Percentiles rank a stretch among this genome's conserved stretches.
Conservation (phyloP, 2,797 vertebrate genomes). For the Sebastes diploproa region DNA sequence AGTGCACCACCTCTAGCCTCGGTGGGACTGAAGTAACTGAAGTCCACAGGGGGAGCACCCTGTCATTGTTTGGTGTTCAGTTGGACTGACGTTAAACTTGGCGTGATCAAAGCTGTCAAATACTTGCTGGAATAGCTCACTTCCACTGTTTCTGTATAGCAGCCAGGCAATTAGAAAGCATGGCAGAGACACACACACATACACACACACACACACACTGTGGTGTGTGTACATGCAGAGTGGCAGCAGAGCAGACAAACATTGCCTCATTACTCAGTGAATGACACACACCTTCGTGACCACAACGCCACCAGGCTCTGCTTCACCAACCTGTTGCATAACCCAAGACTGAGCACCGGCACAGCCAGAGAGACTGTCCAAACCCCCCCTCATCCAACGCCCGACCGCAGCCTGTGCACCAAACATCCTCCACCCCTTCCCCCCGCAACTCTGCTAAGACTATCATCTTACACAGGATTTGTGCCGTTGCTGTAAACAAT, state of each 20-base stretch:
- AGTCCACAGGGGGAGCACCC: not conserved
- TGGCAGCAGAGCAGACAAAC: conserved; percentile 15
- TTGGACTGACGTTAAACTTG: not conserved
- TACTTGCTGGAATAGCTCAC: conserved; percentile 2
- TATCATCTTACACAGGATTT: conserved; percentile 64
- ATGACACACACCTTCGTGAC: conserved; percentile 33
- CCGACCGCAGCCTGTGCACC: conserved; percentile 6
- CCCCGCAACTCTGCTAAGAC: conserved; percentile 48
- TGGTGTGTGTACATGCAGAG: not conserved
- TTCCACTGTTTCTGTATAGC: conserved; percentile 49
- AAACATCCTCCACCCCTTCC: not conserved
- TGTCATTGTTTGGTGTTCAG: conserved; percentile 4
- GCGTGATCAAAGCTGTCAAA: not conserved
- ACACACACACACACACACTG: not conserved
- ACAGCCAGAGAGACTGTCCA: conserved; percentile 10
- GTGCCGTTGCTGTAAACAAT: conserved; percentile 67
- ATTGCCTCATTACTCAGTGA: conserved; percentile 32
- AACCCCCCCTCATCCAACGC: conserved; percentile 1
- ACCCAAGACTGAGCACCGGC: not conserved
- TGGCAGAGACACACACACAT: not conserved
- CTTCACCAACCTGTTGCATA: conserved; percentile 37
- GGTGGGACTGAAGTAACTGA: not conserved
- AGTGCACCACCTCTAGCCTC: not conserved
- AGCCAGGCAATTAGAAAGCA: conserved; percentile 45
- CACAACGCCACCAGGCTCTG: conserved; percentile 17